A percentile compares a stretch with the other conserved stretches of the same genome.
phyloP scores from a whole-genome alignment of 2,113 vertebrate genomes.

The Alaudala cheleensis region DNA sequence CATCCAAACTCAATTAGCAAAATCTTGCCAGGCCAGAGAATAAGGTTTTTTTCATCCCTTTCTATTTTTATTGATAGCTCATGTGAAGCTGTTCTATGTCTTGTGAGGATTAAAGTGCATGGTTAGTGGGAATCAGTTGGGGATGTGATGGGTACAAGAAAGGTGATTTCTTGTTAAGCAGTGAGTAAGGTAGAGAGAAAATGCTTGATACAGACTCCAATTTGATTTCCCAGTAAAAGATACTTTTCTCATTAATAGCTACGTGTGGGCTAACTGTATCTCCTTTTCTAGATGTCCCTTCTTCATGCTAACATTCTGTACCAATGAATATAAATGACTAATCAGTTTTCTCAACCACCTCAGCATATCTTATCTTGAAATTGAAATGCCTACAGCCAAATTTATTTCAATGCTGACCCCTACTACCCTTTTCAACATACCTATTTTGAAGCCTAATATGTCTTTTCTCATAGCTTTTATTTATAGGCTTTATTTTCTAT shows the following conservation, averaged over 20 bases:
- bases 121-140: not conserved
- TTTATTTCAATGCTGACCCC: constrained; percentile 52
- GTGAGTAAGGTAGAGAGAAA: not conserved
- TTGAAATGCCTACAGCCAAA: constrained; percentile 64
- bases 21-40: not conserved
- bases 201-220: not conserved
- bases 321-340: constrained; percentile 64
- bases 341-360: constrained; percentile 63
- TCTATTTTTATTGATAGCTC: not conserved
- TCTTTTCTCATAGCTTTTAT: constrained; percentile 27
- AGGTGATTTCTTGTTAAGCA: not conserved
- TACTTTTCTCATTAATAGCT: constrained; percentile 36
- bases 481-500: constrained; percentile 41
- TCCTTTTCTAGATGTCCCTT: constrained; percentile 37
- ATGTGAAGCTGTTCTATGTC: not conserved
- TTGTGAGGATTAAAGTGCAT: not conserved
- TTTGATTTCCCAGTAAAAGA: not conserved
- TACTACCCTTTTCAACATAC: constrained; percentile 13
- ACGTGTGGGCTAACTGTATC: not conserved
- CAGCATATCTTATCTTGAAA: constrained; percentile 52
- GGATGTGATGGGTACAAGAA: not conserved
- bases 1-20: not conserved
- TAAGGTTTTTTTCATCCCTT: fast-evolving
- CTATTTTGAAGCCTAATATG: constrained; percentile 53
- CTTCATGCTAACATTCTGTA: not conserved